Evolutionary conservation across 2,797 vertebrate species (phyloP).

Genomic region (Brachymystax lenok): DNA sequence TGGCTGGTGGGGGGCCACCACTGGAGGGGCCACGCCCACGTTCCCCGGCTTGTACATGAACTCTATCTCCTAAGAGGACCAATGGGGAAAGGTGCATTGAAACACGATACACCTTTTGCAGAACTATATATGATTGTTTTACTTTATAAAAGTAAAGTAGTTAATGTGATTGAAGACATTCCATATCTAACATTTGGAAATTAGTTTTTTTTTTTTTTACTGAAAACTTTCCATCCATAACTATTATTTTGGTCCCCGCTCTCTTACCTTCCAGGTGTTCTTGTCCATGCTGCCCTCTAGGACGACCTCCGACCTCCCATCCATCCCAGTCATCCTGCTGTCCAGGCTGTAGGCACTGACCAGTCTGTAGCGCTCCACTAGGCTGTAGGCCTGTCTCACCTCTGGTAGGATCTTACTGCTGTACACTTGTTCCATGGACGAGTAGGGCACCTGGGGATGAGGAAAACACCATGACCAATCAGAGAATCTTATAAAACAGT

Average conservation of each 20-base stretch:
- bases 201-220: no score
- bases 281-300: slow-evolving; percentile 83
- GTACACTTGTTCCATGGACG: slow-evolving; percentile 71
- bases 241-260: background rate
- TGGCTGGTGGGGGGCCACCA: slow-evolving; percentile 78
- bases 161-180: background rate
- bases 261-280: slow-evolving; percentile 76
- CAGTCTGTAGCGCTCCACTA: slow-evolving; percentile 74
- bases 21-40: slow-evolving; percentile 53
- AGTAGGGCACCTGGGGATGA: slow-evolving; percentile 66
- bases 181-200: background rate
- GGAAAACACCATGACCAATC: background rate
- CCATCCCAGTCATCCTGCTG: slow-evolving; percentile 74
- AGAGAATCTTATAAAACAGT: background rate
- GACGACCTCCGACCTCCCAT: slow-evolving; percentile 81
- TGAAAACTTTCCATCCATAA: no score
- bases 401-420: slow-evolving; percentile 67
- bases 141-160: background rate
- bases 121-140: background rate
- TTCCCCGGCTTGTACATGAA: slow-evolving; percentile 85
- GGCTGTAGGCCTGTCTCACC: slow-evolving; percentile 61
- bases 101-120: background rate
- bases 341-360: slow-evolving; percentile 83
- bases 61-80: slow-evolving; percentile 76
- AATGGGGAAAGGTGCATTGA: background rate